Evolutionary conservation across 2,113 vertebrate genomes (phyloP).

Genomic region (Pitta sordida): DNA sequence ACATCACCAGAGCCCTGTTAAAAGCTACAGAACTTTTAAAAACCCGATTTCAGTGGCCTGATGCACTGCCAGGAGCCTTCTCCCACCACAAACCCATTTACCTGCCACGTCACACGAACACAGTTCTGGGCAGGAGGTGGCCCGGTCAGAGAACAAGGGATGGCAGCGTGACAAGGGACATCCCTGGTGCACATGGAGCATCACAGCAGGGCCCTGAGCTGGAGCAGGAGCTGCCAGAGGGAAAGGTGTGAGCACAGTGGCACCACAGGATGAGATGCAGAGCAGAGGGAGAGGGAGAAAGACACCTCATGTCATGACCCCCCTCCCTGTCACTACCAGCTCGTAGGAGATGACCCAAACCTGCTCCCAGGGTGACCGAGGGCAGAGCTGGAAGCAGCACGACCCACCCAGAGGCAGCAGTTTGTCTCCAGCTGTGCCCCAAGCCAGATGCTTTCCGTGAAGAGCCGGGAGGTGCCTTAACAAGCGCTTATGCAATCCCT

Average conservation of each 20-base stretch:
- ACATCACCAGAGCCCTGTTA: not conserved
- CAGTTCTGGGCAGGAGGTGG: fast-evolving
- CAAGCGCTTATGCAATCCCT: slow-evolving; percentile 38
- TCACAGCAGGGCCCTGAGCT: fast-evolving
- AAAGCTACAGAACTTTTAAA: not conserved
- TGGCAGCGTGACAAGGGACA: fast-evolving
- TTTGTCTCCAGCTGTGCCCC: slow-evolving; percentile 34
- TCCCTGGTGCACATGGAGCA: fast-evolving
- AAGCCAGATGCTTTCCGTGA: slow-evolving; percentile 30
- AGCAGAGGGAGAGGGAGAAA: not conserved
- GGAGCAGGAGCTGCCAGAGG: not conserved
- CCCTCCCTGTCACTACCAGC: not conserved
- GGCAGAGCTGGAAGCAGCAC: not conserved
- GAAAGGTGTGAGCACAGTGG: not conserved
- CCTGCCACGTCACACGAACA: not conserved
- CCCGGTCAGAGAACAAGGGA: too few relatives aligned
- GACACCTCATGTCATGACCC: not conserved
- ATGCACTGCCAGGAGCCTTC: not conserved
- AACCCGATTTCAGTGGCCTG: not conserved
- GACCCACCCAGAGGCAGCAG: not conserved
- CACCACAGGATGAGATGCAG: not conserved
- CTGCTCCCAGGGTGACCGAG: fast-evolving
- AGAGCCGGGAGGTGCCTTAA: slow-evolving; percentile 54
- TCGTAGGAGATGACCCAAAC: not conserved
- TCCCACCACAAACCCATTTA: not conserved